Evolutionary conservation across 35 echinoderm and acorn worm genomes (phyloP).

Genomic region (Acanthaster planci): DNA sequence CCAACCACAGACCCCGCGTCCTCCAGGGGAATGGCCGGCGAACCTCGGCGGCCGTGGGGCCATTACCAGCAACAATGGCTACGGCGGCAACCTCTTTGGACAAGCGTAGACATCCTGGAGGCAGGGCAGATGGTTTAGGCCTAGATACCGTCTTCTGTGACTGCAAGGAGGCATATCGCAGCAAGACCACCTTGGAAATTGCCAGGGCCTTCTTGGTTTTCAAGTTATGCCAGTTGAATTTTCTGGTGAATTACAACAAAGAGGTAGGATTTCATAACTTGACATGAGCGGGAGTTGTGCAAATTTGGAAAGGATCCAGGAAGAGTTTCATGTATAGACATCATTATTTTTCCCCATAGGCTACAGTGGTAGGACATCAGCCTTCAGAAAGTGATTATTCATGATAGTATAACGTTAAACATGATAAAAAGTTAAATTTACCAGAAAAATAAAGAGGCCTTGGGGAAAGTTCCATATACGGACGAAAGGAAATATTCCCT

Average conservation of each 20-base stretch:
- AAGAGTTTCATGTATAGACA: background rate
- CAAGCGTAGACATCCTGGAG: too few species aligned
- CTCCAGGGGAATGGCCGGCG: background rate
- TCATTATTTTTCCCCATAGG: background rate
- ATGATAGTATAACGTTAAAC: too few species aligned
- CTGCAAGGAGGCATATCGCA: slow-evolving; percentile 67
- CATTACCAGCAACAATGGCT: background rate
- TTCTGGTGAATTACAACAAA: slow-evolving; percentile 78
- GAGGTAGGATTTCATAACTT: slow-evolving; percentile 56
- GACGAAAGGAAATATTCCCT: too few species aligned
- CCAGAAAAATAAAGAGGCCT: too few species aligned
- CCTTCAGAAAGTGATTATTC: too few species aligned
- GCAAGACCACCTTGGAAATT: slow-evolving; percentile 73
- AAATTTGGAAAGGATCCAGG: background rate
- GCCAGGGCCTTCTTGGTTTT: slow-evolving; percentile 74
- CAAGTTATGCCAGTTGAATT: slow-evolving; percentile 86
- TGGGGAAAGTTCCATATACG: too few species aligned
- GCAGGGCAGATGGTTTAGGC: too few species aligned
- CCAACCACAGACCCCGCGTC: too few species aligned
- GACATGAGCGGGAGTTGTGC: too few species aligned
- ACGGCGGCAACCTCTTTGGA: too few species aligned
- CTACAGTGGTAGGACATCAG: background rate
- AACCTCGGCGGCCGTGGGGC: background rate
- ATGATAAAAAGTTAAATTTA: too few species aligned
- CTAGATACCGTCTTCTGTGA: slow-evolving; percentile 46